These are phyloP conservation scores for Turritopsis dohrnii DNA, from an alignment of 30 jellyfish, hydroid and myxozoan genomes.

Conservation along the genomic window DNA sequence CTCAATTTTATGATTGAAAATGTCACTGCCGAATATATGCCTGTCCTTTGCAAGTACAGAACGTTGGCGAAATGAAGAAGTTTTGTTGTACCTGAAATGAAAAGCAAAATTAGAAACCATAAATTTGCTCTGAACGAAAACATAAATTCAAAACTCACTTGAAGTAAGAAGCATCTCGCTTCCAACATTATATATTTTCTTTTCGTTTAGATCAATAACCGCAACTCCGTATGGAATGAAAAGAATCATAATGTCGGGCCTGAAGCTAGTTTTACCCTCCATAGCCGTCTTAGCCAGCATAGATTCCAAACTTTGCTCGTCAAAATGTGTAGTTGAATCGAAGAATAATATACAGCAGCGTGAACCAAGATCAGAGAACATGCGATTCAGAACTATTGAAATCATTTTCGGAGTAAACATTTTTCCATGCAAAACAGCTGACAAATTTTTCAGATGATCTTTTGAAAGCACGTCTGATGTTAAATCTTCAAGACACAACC, in stretches of 20 bases:
- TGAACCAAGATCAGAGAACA: neutral
- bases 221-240: neutral
- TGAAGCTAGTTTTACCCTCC: neutral
- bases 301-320: neutral
- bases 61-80: neutral
- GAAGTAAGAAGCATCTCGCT: neutral
- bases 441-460: too few species aligned
- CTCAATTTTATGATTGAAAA: neutral
- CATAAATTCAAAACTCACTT: neutral
- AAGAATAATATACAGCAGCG: neutral
- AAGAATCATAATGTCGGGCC: neutral
- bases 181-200: neutral
- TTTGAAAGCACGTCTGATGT: too few species aligned
- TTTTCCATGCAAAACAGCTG: neutral
- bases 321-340: neutral
- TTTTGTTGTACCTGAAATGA: neutral
- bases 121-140: neutral
- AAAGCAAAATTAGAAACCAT: neutral
- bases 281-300: neutral
- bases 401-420: neutral
- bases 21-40: neutral
- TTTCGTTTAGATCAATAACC: neutral
- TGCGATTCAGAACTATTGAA: neutral
- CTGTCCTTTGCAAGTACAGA: neutral
- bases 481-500: too few species aligned